Conservation (phyloP, 2,888 invertebrate species). For the Euplexia lucipara region DNA sequence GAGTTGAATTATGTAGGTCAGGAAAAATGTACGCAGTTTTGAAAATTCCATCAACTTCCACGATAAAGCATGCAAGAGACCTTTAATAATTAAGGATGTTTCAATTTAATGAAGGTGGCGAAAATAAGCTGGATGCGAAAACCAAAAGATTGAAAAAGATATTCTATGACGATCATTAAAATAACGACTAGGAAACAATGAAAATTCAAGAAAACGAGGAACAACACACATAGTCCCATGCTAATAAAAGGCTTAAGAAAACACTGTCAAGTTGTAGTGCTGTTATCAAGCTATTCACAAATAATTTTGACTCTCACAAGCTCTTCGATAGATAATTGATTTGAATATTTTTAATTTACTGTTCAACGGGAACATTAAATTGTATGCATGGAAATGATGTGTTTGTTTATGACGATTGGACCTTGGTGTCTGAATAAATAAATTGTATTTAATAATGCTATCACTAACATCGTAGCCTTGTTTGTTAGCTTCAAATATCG, state of each 20-base stretch:
- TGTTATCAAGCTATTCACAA: constrained; percentile 19
- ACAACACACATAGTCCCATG: neutral
- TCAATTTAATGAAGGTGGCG: too few relatives aligned
- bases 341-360: too few relatives aligned
- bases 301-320: constrained; percentile 1
- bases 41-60: neutral
- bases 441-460: constrained; percentile 22
- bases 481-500: constrained; percentile 26
- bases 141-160: too few relatives aligned
- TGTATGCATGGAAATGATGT: too few relatives aligned
- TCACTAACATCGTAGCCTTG: constrained; percentile 12
- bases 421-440: too few relatives aligned
- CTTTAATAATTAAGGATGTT: neutral
- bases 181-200: neutral
- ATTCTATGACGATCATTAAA: too few relatives aligned
- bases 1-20: constrained; percentile 14
- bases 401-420: too few relatives aligned
- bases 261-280: neutral
- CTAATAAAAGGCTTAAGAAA: constrained; percentile 2
- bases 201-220: neutral
- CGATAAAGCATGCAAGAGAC: neutral
- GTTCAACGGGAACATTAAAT: too few relatives aligned
- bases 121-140: too few relatives aligned
- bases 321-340: too few relatives aligned
- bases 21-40: neutral